Conservation (phyloP, 2,888 invertebrate species). For the Coenonympha arcania region DNA sequence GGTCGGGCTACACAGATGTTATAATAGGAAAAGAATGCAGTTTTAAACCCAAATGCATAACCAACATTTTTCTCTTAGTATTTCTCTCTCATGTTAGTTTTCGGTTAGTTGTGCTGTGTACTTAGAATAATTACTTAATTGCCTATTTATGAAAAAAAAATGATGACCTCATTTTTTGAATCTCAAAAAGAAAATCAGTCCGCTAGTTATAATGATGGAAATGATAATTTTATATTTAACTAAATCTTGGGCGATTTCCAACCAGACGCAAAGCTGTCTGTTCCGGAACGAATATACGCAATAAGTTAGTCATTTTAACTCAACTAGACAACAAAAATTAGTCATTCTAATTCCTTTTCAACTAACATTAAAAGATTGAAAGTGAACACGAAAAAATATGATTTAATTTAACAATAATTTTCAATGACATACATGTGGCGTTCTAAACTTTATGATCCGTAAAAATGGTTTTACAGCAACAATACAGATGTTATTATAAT, state of each 20-base stretch:
- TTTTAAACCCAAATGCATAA: conserved; percentile 42
- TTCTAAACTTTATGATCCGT: background rate
- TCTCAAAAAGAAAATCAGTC: conserved; percentile 66
- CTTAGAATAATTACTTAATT: conserved; percentile 55
- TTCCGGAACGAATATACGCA: conserved; percentile 7
- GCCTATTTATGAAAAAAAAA: conserved; percentile 44
- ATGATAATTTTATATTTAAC: conserved; percentile 55
- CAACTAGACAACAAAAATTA: background rate
- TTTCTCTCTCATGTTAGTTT: conserved; percentile 62
- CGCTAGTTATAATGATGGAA: conserved; percentile 55
- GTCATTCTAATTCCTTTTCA: conserved; percentile 3
- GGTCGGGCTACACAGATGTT: no score
- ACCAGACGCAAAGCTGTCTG: conserved; percentile 31
- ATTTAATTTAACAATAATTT: background rate
- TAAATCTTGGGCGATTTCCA: conserved; percentile 41
- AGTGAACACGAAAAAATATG: background rate
- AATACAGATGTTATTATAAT: background rate
- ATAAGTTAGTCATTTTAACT: conserved; percentile 12
- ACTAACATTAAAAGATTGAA: background rate
- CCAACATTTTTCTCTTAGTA: conserved; percentile 58
- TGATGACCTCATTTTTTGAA: conserved; percentile 55
- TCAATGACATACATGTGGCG: background rate
- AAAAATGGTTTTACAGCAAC: background rate
- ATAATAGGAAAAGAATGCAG: conserved; percentile 23
- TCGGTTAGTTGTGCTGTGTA: conserved; percentile 72